Percentiles rank a stretch among this genome's conserved stretches.
Evolutionary conservation across 2,113 vertebrate genomes (phyloP).

Genomic region (Phycodurus eques): DNA sequence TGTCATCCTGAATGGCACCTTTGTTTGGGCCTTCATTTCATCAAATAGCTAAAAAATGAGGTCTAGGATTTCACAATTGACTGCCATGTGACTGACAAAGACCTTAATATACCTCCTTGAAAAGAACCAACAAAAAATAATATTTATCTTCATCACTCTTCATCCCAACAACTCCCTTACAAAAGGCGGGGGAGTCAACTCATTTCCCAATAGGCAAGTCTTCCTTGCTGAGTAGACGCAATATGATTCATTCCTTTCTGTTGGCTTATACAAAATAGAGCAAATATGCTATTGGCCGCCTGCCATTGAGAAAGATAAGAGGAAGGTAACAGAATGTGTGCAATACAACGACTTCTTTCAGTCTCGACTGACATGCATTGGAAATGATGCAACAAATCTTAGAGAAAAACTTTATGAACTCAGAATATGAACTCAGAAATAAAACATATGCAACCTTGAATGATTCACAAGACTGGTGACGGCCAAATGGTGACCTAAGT

Average conservation of each 20-base stretch:
- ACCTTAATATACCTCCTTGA: slow-evolving; percentile 45
- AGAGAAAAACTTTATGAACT: slow-evolving; percentile 25
- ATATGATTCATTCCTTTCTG: slow-evolving; percentile 26
- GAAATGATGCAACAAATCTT: slow-evolving; percentile 25
- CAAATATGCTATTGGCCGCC: slow-evolving; percentile 23
- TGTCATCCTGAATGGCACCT: slow-evolving; percentile 45
- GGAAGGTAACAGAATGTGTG: slow-evolving; percentile 7
- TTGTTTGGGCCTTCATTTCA: slow-evolving; percentile 47
- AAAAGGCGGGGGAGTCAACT: slow-evolving; percentile 7
- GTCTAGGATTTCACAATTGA: slow-evolving; percentile 52
- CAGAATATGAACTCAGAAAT: slow-evolving; percentile 48
- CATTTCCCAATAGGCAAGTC: slow-evolving; percentile 25
- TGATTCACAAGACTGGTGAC: slow-evolving; percentile 21
- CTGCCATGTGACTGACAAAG: slow-evolving; percentile 30
- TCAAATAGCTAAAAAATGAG: slow-evolving; percentile 38
- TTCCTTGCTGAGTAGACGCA: slow-evolving; percentile 41
- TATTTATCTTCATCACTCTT: slow-evolving; percentile 60
- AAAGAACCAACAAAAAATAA: slow-evolving; percentile 56
- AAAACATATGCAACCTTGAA: slow-evolving; percentile 17
- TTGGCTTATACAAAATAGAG: slow-evolving; percentile 25
- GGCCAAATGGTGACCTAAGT: background rate
- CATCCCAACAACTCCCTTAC: slow-evolving; percentile 7
- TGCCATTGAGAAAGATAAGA: slow-evolving; percentile 16
- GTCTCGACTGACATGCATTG: slow-evolving; percentile 17
- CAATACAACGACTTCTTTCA: slow-evolving; percentile 18